A percentile compares a stretch with the other conserved stretches of the same genome.
These are phyloP conservation scores for Mesitornis unicolor DNA, from an alignment of 2,113 vertebrate genomes.

Conservation along the genomic window DNA sequence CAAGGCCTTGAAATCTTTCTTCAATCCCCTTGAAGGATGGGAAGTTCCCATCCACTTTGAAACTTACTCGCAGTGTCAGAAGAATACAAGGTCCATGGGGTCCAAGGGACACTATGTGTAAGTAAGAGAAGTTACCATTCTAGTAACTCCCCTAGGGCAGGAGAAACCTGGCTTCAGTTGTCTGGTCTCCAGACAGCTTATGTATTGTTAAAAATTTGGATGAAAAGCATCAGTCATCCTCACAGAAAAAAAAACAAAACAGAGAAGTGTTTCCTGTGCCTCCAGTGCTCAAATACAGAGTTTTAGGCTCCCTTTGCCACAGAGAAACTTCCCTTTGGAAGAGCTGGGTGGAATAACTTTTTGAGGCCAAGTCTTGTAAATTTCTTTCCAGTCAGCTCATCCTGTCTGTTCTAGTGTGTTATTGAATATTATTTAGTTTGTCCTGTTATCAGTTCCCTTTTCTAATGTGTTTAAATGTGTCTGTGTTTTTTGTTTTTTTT, in stretches of 20 bases:
- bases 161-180: neutral
- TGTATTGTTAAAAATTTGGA: neutral
- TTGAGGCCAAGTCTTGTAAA: neutral
- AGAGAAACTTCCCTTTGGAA: neutral
- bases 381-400: neutral
- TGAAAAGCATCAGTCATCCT: neutral
- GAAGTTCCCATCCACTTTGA: neutral
- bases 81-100: neutral
- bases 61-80: neutral
- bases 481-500: neutral
- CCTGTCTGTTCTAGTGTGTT: neutral
- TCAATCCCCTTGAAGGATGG: too few relatives aligned
- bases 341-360: neutral
- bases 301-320: neutral
- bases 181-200: neutral
- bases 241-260: neutral
- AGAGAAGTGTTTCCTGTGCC: neutral
- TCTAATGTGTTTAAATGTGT: neutral
- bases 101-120: fast-evolving
- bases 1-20: too few relatives aligned
- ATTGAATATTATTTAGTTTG: neutral
- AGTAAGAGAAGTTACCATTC: neutral
- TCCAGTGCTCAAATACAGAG: neutral
- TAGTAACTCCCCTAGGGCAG: neutral
- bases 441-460: neutral